Conservation (phyloP, 2,797 vertebrate genomes). For the Sebastes kiyomatsui region DNA sequence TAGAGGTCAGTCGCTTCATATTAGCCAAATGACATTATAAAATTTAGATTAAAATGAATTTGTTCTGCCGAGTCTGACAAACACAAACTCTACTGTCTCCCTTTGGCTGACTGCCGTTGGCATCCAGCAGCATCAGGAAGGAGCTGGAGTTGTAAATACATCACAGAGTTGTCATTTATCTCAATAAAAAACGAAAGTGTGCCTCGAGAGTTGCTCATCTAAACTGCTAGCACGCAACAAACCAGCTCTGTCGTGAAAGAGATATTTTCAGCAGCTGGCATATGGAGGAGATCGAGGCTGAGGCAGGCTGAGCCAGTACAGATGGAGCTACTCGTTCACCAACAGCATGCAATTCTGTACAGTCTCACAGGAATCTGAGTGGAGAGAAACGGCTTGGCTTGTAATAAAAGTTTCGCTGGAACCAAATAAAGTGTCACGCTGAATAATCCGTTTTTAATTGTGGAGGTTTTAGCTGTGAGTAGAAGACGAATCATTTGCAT, state of each 20-base stretch:
- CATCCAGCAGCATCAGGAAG: constrained; percentile 20
- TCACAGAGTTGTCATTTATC: constrained; percentile 60
- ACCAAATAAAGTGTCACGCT: constrained; percentile 18
- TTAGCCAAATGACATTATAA: constrained; percentile 23
- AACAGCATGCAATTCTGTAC: constrained; percentile 1
- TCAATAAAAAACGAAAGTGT: constrained; percentile 54
- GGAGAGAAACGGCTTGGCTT: constrained; percentile 8
- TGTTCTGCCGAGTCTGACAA: constrained; percentile 17
- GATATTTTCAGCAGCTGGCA: constrained; percentile 63
- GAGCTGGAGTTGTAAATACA: constrained; percentile 47
- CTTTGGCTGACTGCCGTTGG: constrained; percentile 10
- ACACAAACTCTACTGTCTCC: constrained; percentile 11
- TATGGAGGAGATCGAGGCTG: constrained; percentile 54
- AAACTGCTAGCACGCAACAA: constrained; percentile 36
- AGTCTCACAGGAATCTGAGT: constrained; percentile 24
- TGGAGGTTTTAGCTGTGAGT: background rate
- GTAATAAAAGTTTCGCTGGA: constrained; percentile 33
- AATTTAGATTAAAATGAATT: constrained; percentile 21
- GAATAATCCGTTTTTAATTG: constrained; percentile 40
- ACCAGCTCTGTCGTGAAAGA: constrained; percentile 19
- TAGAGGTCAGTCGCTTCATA: constrained; percentile 15
- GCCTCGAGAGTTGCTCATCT: constrained; percentile 55
- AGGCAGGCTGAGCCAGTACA: constrained; percentile 41
- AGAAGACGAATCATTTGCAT: background rate
- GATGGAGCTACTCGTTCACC: constrained; percentile 50